Evolutionary conservation across 2,888 invertebrate genomes (phyloP), one percentile per base, ranked within the genome.

Genomic region (Pammene fasciana): DNA sequence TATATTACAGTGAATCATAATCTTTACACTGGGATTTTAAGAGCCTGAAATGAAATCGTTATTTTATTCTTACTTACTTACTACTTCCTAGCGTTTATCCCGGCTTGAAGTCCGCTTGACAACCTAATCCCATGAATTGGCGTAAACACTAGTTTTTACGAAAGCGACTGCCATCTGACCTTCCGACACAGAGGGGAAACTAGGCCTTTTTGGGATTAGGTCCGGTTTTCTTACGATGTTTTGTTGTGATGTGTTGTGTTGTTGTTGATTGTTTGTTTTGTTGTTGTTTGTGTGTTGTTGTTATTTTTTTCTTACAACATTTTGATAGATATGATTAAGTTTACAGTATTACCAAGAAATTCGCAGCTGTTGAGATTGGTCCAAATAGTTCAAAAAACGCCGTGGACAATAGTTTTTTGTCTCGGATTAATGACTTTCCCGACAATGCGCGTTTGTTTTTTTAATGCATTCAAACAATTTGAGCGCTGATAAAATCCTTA

Each of bases 1-100:
- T 79, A 79, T 75, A 72, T 77, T 73, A 76, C 75, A 76, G 76
- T 82, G 74, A 74, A 75, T 70, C 71, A 72, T 70, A 26, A 45
- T 56, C 41, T 62, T 52, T 71, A 43, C 18, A 18, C 34, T 10
- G 55, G 34, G 62, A 26, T 43, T 41, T 66, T 34, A 54, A 18
- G 38, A 41, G 18, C 13, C 11, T 52, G 50, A 50, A 50, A 11
- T 14, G 26, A 59, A 45, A 68, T 46, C 14, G 38, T 26, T 57
- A 38, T 10, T 18, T 48, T n/a, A n/a, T n/a, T n/a, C n/a, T n/a
- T n/a, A n/a, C n/a, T n/a, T n/a, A n/a, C n/a, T n/a, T n/a, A n/a
- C n/a, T n/a, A n/a, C n/a, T n/a, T n/a, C n/a, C n/a, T n/a, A n/a
- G n/a, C n/a, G n/a, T n/a, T n/a, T n/a, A n/a, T n/a, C n/a, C n/a